Evolutionary conservation across 2,113 vertebrate genomes (phyloP), one percentile per base, ranked within the genome.

Genomic region (Tetrao urogallus): DNA sequence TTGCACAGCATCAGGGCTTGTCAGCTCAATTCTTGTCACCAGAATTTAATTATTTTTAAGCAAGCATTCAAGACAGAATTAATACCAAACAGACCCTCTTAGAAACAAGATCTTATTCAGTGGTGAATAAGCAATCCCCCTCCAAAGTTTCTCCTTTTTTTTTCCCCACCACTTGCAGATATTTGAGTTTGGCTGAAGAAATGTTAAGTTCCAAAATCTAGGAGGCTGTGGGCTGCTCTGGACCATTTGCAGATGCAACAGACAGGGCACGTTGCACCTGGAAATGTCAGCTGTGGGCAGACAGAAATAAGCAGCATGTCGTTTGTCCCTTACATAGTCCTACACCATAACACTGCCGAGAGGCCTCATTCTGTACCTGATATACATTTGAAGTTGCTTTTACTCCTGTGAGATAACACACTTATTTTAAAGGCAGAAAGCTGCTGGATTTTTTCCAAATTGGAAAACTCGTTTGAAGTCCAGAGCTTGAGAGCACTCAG

Each of bases 201-300:
- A 76, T 10, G 61, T 0, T 2, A 18, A 67, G 47, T 30, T 42
- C 75, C 50, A 69, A 72, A 86, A 32, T 65, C 80, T 45, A 1
- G 13, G 73, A 89, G 78, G 38, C 71, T 72, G 88, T 20, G 21
- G 43, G 20, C 71, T 79, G 64, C 11, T 79, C 4, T 91, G 81
- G 74, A 85, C 40, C 72, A 48, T 10, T 86, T 93, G 89, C 94
- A 91, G 81, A 32, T 38, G 50, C 64, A 87, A 24, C 91, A 91
- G 71, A 91, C 8, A 22, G 91, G 78, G 45, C 83, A 52, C 50
- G 4, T 0, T 24, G 79, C 87, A 91, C 69, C 85, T 89, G 89
- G 56, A 85, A 89, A 89, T 82, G 93, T 74, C 87, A 86, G 75
- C 89, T 42, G 38, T 19, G 34, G 91, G 78, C 89, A 95, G 87